A percentile compares a stretch with the other conserved stretches of the same genome.
Conservation (phyloP, 2,797 vertebrate species). For the Anniella stebbinsi region DNA sequence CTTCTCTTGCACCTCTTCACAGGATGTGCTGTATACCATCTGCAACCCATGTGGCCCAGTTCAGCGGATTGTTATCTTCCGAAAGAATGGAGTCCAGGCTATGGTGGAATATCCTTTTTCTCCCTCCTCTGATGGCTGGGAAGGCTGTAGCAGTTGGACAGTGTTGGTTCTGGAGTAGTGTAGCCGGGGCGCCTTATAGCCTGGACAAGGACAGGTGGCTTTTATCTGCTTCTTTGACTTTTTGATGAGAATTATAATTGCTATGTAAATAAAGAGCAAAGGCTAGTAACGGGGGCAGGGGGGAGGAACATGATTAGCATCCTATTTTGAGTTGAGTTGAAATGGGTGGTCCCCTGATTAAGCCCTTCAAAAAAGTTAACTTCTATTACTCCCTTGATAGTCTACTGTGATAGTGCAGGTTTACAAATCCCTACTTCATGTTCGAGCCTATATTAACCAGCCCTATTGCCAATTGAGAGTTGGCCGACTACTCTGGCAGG, state of each 20-base stretch:
- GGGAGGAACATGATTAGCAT: too few relatives aligned
- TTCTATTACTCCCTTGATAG: neutral
- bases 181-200: neutral
- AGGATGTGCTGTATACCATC: slow-evolving; percentile 97
- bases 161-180: neutral
- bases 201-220: neutral
- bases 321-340: neutral
- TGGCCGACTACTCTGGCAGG: neutral
- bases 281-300: neutral
- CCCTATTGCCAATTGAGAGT: too few relatives aligned
- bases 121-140: neutral
- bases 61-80: slow-evolving; percentile 96
- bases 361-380: neutral
- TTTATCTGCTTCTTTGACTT: neutral
- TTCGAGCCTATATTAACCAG: neutral
- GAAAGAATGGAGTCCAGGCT: slow-evolving; percentile 96
- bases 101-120: slow-evolving; percentile 98
- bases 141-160: neutral
- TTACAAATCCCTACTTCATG: neutral
- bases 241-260: neutral
- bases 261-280: neutral
- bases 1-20: slow-evolving; percentile 21
- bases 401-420: neutral
- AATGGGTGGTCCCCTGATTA: neutral
- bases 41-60: slow-evolving; percentile 97